These are phyloP conservation scores for Sinocyclocheilus grahami DNA, from an alignment of 2,113 vertebrate genomes.

Conservation along the genomic window DNA sequence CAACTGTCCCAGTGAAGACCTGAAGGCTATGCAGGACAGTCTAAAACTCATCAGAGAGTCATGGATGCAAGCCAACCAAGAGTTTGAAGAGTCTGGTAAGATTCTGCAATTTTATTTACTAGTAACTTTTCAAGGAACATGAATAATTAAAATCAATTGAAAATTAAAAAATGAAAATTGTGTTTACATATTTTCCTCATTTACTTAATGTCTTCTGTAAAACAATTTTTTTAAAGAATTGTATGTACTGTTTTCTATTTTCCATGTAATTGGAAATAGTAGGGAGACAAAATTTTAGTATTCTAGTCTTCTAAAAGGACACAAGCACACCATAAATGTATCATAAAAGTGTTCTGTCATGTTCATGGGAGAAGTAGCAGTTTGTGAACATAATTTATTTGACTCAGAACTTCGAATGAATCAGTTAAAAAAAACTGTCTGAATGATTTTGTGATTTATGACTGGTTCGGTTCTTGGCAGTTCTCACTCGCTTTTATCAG, in stretches of 20 bases:
- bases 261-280: not conserved
- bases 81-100: constrained; percentile 81
- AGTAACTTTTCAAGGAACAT: not conserved
- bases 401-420: not conserved
- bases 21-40: constrained; percentile 77
- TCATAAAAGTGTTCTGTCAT: not conserved
- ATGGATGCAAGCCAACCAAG: constrained; percentile 74
- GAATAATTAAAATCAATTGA: not conserved
- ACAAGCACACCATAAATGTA: not conserved
- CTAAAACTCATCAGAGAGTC: constrained; percentile 74
- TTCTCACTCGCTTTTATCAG: not conserved
- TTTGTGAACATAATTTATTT: not conserved
- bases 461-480: not conserved
- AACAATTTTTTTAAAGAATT: not conserved
- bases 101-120: not conserved
- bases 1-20: constrained; percentile 78
- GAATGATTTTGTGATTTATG: not conserved
- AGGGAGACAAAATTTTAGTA: not conserved
- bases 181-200: too few species aligned
- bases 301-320: not conserved
- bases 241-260: not conserved
- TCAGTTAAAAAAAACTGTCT: not conserved
- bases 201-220: not conserved
- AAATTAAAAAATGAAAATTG: too few species aligned
- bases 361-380: not conserved